phyloP scores from a whole-genome alignment of 1,140 invertebrate genomes.

The Drosophila pallidifrons region DNA sequence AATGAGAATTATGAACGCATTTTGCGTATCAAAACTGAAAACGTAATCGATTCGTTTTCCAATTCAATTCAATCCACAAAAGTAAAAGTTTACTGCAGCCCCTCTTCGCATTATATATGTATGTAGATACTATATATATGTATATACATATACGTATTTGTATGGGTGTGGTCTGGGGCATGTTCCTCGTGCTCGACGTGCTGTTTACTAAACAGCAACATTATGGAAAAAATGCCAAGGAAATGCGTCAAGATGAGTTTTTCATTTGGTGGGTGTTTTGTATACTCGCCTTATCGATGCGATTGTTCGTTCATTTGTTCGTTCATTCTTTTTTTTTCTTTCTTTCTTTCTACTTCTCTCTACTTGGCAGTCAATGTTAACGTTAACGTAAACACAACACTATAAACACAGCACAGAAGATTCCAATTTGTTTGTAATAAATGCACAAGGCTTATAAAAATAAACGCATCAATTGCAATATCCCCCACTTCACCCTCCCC shows the following conservation, averaged over 20 bases:
- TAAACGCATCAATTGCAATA: slow-evolving; percentile 57
- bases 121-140: too few relatives aligned
- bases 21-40: slow-evolving; percentile 58
- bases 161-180: slow-evolving; percentile 21
- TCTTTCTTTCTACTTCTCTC: slow-evolving; percentile 22
- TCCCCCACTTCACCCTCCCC: background rate
- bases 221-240: slow-evolving; percentile 39
- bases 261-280: slow-evolving; percentile 15
- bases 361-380: slow-evolving; percentile 72
- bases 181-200: slow-evolving; percentile 34
- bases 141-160: background rate
- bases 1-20: slow-evolving; percentile 65
- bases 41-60: slow-evolving; percentile 60
- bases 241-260: slow-evolving; percentile 71
- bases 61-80: slow-evolving; percentile 42
- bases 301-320: slow-evolving; percentile 10
- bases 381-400: slow-evolving; percentile 59
- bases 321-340: background rate
- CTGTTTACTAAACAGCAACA: slow-evolving; percentile 66
- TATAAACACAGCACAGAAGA: slow-evolving; percentile 39
- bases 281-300: background rate
- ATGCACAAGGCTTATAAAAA: slow-evolving; percentile 60
- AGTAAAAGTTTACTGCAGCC: slow-evolving; percentile 62
- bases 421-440: slow-evolving; percentile 58
- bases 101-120: background rate